Percentiles rank a stretch among this genome's conserved stretches.
Conservation (phyloP, 2,113 vertebrate genomes). For the Amblyornis subalaris region DNA sequence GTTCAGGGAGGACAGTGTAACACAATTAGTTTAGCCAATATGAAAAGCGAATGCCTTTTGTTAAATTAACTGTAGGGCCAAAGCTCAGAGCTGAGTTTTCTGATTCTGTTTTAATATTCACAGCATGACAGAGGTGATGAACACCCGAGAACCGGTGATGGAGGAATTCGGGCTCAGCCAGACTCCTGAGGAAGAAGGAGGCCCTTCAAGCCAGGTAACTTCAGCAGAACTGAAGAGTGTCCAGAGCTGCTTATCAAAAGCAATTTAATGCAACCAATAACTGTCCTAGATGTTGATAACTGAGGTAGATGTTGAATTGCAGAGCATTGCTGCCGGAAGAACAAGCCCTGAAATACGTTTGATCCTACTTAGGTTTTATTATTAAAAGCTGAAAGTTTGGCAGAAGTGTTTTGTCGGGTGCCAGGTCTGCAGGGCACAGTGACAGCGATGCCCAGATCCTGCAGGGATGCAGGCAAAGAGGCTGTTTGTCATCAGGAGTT, state of each 20-base stretch:
- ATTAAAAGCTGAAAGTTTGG: not conserved
- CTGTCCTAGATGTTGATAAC: not conserved
- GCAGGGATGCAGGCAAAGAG: not conserved
- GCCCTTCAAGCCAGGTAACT: slow-evolving; percentile 76
- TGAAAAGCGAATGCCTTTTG: not conserved
- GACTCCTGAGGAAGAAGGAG: slow-evolving; percentile 73
- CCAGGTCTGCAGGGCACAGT: not conserved
- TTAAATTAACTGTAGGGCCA: not conserved
- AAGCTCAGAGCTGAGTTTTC: not conserved
- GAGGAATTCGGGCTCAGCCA: slow-evolving; percentile 79
- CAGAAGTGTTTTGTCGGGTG: not conserved
- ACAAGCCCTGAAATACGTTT: not conserved
- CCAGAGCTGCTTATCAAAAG: not conserved
- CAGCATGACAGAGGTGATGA: slow-evolving; percentile 90
- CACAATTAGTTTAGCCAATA: not conserved
- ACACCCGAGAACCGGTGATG: slow-evolving; percentile 79
- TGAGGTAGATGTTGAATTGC: not conserved
- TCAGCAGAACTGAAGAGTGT: not conserved
- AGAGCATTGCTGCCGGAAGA: not conserved
- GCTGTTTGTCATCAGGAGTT: not conserved
- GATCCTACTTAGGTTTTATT: not conserved
- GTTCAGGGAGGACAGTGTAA: not conserved
- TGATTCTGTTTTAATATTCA: not conserved
- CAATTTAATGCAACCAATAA: not conserved
- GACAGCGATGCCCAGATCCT: not conserved